Conservation (phyloP, 2,113 vertebrate genomes). For the Theristicus caerulescens region DNA sequence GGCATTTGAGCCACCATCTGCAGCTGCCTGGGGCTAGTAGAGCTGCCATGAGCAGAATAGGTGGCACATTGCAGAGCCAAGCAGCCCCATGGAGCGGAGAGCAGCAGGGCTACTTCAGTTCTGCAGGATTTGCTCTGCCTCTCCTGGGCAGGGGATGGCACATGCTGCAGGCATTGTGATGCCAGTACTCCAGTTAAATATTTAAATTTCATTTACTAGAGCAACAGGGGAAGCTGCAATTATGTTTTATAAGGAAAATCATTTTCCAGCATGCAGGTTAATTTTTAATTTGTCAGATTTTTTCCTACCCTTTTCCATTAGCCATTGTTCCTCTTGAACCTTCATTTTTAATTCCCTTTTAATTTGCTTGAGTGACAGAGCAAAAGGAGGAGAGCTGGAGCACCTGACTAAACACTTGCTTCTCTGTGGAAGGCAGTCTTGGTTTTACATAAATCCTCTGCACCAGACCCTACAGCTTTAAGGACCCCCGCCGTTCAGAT, state of each 20-base stretch:
- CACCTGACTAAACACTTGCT: background rate
- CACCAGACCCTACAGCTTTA: background rate
- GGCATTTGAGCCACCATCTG: background rate
- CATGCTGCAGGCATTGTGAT: background rate
- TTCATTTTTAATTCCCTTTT: background rate
- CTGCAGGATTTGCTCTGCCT: background rate
- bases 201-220: constrained; percentile 66
- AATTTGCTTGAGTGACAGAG: background rate
- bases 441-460: background rate
- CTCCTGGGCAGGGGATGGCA: background rate
- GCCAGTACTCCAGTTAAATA: constrained; percentile 46
- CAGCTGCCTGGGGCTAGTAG: background rate
- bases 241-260: constrained; percentile 19
- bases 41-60: background rate
- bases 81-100: background rate
- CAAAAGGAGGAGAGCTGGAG: background rate
- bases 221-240: constrained; percentile 25
- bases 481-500: background rate
- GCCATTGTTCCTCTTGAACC: background rate
- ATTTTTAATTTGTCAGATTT: background rate
- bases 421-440: background rate
- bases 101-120: background rate
- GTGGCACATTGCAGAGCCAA: background rate
- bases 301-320: background rate
- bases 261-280: constrained; percentile 1